Conservation (phyloP, 2,113 vertebrate species). For the Physeter macrocephalus region DNA sequence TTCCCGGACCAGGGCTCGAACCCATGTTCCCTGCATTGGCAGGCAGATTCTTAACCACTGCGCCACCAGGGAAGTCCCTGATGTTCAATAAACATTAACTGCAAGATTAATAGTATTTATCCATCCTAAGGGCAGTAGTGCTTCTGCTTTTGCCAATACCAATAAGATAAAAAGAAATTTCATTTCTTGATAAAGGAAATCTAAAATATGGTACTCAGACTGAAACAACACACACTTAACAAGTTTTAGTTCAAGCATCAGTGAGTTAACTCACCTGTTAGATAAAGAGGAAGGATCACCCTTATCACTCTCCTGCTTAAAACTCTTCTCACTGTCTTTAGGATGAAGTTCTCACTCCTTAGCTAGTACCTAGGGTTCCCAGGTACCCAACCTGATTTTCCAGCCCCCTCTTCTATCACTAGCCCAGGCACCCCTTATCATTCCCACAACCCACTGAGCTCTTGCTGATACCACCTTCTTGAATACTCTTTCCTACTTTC, state of each 20-base stretch:
- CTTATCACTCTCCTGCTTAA: not conserved
- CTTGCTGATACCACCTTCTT: not conserved
- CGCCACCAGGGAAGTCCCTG: not conserved
- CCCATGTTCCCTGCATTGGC: too few species aligned
- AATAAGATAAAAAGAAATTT: not conserved
- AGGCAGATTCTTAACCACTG: too few species aligned
- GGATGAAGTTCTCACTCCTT: not conserved
- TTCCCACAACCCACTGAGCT: not conserved
- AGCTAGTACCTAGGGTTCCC: too few species aligned
- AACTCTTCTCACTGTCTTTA: not conserved
- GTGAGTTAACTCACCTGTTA: not conserved
- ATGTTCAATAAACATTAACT: not conserved
- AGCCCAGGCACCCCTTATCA: fast-evolving
- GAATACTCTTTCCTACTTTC: not conserved
- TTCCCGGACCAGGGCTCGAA: too few species aligned
- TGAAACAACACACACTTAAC: not conserved
- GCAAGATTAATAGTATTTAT: not conserved
- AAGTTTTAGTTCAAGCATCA: not conserved
- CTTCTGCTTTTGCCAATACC: not conserved
- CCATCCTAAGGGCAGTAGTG: not conserved
- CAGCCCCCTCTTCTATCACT: not conserved
- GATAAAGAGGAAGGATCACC: not conserved
- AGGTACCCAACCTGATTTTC: not conserved
- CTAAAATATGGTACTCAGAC: not conserved
- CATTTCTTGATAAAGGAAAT: not conserved